Conservation (phyloP, 1,140 invertebrate genomes). For the Portunus trituberculatus region DNA sequence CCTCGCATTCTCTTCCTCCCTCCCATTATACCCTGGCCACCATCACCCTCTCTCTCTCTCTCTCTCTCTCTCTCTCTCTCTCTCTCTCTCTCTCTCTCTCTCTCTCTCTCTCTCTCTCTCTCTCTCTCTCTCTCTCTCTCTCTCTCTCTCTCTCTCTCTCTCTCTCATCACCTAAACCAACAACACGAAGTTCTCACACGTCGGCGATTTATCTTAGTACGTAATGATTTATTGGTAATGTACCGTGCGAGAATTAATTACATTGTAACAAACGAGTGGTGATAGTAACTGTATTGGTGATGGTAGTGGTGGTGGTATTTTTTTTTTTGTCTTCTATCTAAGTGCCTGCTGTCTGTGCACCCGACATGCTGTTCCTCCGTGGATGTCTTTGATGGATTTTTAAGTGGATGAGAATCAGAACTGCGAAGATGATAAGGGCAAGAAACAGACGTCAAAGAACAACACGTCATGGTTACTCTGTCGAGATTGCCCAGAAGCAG, state of each 20-base stretch:
- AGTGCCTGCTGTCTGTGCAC: background rate
- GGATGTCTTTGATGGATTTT: background rate
- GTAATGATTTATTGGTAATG: background rate
- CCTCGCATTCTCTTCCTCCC: background rate
- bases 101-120: constrained; percentile 22
- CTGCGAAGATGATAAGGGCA: background rate
- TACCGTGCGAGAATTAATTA: background rate
- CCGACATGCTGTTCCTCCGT: background rate
- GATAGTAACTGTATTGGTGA: background rate
- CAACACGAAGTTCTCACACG: background rate
- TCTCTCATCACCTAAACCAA: constrained; percentile 16
- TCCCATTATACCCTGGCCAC: background rate
- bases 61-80: background rate
- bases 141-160: constrained; percentile 13
- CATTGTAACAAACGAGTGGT: constrained; percentile 9
- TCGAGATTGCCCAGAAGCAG: background rate
- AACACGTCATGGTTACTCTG: background rate
- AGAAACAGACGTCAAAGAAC: background rate
- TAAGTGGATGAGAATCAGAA: background rate
- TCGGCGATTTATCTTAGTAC: background rate
- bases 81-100: too few species aligned
- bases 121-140: constrained; percentile 33
- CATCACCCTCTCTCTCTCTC: background rate
- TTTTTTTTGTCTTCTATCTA: background rate
- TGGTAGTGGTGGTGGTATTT: background rate